Evolutionary conservation across 2,888 invertebrate genomes (phyloP).

Genomic region (Philereme transversata): DNA sequence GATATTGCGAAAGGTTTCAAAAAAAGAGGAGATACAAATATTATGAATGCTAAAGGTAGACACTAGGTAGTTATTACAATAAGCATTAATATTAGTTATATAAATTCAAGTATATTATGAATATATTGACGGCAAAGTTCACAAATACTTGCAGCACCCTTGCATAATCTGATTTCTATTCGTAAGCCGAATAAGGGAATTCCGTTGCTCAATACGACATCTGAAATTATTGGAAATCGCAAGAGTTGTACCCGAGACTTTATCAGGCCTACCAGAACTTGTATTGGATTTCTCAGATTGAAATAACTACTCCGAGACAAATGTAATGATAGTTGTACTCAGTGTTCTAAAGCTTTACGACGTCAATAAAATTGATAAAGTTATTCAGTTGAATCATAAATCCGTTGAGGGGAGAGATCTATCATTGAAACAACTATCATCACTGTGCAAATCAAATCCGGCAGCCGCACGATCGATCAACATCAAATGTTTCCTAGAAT

Average conservation of each 20-base stretch:
- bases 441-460: constrained; percentile 25
- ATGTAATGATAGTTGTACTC: constrained; percentile 29
- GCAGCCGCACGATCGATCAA: constrained; percentile 26
- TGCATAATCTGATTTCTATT: constrained; percentile 36
- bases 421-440: constrained; percentile 25
- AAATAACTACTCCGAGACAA: constrained; percentile 30
- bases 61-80: too few relatives aligned
- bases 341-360: constrained; percentile 28
- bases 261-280: constrained; percentile 35
- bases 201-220: constrained; percentile 34
- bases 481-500: constrained; percentile 24
- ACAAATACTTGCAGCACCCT: constrained; percentile 26
- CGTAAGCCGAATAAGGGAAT: constrained; percentile 34
- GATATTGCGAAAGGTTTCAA: too few relatives aligned
- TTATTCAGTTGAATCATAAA: constrained; percentile 25
- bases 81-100: too few relatives aligned
- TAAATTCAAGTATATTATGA: constrained; percentile 9
- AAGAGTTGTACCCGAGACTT: constrained; percentile 31
- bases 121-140: constrained; percentile 18
- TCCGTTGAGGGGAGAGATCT: constrained; percentile 27
- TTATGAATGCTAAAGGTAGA: too few relatives aligned
- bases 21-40: too few relatives aligned
- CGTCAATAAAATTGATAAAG: constrained; percentile 28
- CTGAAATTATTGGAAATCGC: constrained; percentile 36
- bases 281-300: constrained; percentile 29